Evolutionary conservation across 2,797 vertebrate genomes (phyloP), one percentile per base, ranked within the genome.

Genomic region (Sebastes taczanowskii): DNA sequence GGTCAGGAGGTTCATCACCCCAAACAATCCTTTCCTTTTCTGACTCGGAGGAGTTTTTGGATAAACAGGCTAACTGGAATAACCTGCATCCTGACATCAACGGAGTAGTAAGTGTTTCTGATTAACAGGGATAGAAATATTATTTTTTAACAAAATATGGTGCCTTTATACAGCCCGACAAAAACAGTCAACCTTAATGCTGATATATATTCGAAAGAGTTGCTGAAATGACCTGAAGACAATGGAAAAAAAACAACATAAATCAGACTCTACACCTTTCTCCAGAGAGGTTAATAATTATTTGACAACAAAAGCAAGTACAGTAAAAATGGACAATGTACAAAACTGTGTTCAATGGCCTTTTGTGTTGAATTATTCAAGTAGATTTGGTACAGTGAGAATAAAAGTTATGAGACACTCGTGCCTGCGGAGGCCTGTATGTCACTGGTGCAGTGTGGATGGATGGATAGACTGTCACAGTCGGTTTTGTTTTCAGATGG

Each of bases 331-430:
- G 91, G 90, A 95, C 93, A 90, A 49, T 88, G 86, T 93, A 91
- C 89, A 91, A 93, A 93, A 93, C 75, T 91, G 92, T 95, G 92
- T 94, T 94, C 93, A 94, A 95, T 95, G 95, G 94, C 95, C 92
- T 94, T 93, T 91, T 90, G 77, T 93, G 88, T 92, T 93, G 86
- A 82, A 88, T 87, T 89, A 91, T 96, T 96, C 96, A 96, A 96
- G 96, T 96, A 96, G 89, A 90, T 95, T 95, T 93, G 92, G 92
- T 95, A 95, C 95, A 96, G 94, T 95, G 93, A 95, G 92, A 91
- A 35, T 78, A 77, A 88, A 91, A 74, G 77, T 83, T 80, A 82
- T 59, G 74, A 86, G 85, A 89, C 82, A 77, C 87, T 74, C 76
- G 6, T 74, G 82, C 82, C 84, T 86, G 72, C 79, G 86, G 85